Evolutionary conservation across 2,797 vertebrate genomes (phyloP).

Genomic region (Babyrousa celebensis): DNA sequence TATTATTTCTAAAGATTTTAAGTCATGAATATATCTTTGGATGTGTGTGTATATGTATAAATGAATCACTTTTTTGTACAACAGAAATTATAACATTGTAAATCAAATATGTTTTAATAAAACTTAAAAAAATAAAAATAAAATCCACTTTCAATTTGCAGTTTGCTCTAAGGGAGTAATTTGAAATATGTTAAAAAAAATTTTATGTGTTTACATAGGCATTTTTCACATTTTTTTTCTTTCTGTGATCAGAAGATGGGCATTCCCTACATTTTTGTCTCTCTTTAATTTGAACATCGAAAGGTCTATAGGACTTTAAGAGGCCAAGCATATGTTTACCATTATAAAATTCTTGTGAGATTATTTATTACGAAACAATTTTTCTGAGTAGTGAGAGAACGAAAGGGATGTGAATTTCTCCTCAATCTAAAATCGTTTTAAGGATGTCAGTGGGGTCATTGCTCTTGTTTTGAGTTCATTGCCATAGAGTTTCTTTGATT

Average conservation of each 20-base stretch:
- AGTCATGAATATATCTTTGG: background rate
- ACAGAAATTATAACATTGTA: too few species aligned
- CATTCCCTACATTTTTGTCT: conserved; percentile 7
- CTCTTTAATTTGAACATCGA: conserved; percentile 81
- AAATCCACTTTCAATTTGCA: background rate
- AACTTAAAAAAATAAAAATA: background rate
- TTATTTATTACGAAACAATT: conserved; percentile 81
- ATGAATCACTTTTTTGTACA: too few species aligned
- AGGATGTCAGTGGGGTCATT: conserved; percentile 64
- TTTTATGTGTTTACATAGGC: background rate
- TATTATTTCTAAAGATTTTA: conserved; percentile 36
- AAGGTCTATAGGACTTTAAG: conserved; percentile 81
- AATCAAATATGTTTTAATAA: too few species aligned
- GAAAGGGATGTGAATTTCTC: conserved; percentile 70
- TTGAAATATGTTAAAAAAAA: background rate
- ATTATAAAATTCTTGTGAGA: conserved; percentile 83
- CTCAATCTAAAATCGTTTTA: conserved; percentile 69
- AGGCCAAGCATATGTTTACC: conserved; percentile 78
- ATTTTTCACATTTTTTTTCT: conserved; percentile 16
- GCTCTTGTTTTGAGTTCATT: conserved; percentile 76
- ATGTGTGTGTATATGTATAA: too few species aligned
- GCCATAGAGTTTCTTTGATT: conserved; percentile 74
- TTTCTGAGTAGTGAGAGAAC: conserved; percentile 79
- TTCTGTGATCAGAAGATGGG: background rate
- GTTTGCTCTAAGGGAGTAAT: background rate